Base-by-base conservation (phyloP, 2,888 invertebrate species). In the Listrodromus nycthemerus region DNA sequence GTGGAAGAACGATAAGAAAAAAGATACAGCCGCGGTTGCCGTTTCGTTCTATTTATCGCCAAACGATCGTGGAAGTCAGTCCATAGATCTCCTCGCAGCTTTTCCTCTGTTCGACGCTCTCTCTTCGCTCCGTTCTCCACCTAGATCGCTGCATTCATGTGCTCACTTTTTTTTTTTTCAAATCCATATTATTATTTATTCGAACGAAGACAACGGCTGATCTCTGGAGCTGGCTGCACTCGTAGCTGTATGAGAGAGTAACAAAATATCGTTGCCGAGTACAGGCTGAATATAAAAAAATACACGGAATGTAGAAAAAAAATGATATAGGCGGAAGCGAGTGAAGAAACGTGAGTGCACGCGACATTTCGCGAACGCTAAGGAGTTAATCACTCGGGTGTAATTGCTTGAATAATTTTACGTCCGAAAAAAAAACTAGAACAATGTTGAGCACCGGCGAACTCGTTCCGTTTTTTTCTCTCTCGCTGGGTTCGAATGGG, bases 1-100 rank as follows among this genome's bases (percentile, higher is more conserved):
- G 66, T 33, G 83, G 71, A 50, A 65, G 55, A 78, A 63, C 50
- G 63, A 65, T 71, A 78, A 75, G 55, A 69, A 77, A 75, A 80
- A 52, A 71, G 52, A 69, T 45, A 61, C 30, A 50, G 63, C 63
- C 33, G 61, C 61, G 67, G 73, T 71, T 76, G 48, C 52, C 83
- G 83, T 84, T 84, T 80, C 83, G 83, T 84, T 84, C 83, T 80
- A 84, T 84, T 84, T 84, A 84, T 74, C 77, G 69, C 77, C 65
- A 55, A 80, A 77, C 69, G 77, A 80, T 77, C 73, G 48, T 63
- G 30, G 70, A 63, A 73, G 27, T 52, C 24, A 37, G 69, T 65
- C 73, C 33, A 13, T 61, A 69, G 50, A 77, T 80, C 69, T 58
- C 19, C 37, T 80, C 73, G 27, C 37, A 27, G 70, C 81, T 82